Evolutionary conservation across 2,888 invertebrate species (phyloP).

Genomic region (Criorhina ranunculi): DNA sequence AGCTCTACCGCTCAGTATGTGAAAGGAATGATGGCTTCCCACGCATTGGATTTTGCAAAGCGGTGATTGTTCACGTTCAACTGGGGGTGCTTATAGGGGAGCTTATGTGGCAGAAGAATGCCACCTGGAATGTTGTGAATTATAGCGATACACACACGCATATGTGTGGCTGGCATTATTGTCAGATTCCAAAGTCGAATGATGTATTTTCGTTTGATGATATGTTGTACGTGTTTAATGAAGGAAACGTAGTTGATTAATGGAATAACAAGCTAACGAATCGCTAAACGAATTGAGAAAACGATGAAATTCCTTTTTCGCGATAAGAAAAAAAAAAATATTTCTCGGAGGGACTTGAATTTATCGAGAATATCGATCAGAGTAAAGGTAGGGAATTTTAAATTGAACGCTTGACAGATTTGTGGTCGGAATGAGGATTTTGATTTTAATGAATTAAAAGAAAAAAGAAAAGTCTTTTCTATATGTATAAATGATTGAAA

Average conservation of each 20-base stretch:
- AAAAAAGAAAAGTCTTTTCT: too few relatives aligned
- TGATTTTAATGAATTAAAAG: too few relatives aligned
- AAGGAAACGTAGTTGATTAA: slow-evolving; percentile 32
- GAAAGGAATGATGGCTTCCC: background rate
- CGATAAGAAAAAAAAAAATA: background rate
- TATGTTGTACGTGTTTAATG: slow-evolving; percentile 24
- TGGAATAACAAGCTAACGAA: slow-evolving; percentile 37
- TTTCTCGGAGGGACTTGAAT: background rate
- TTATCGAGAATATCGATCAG: slow-evolving; percentile 9
- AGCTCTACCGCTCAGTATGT: slow-evolving; percentile 1
- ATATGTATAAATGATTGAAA: too few relatives aligned
- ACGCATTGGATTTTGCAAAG: slow-evolving; percentile 14
- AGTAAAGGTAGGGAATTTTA: background rate
- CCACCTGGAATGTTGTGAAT: slow-evolving; percentile 23
- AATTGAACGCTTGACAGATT: background rate
- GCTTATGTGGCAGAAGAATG: background rate
- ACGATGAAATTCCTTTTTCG: slow-evolving; percentile 4
- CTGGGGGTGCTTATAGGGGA: background rate
- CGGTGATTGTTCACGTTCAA: slow-evolving; percentile 8
- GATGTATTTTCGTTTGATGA: slow-evolving; percentile 30
- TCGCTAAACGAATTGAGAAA: slow-evolving; percentile 21
- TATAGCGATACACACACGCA: slow-evolving; percentile 9
- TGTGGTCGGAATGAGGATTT: background rate
- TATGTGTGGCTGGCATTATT: slow-evolving; percentile 28
- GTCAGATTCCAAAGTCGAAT: slow-evolving; percentile 29